These are phyloP conservation scores for Atlantisia rogersi DNA, from an alignment of 2,113 vertebrate genomes.

Conservation along the genomic window DNA sequence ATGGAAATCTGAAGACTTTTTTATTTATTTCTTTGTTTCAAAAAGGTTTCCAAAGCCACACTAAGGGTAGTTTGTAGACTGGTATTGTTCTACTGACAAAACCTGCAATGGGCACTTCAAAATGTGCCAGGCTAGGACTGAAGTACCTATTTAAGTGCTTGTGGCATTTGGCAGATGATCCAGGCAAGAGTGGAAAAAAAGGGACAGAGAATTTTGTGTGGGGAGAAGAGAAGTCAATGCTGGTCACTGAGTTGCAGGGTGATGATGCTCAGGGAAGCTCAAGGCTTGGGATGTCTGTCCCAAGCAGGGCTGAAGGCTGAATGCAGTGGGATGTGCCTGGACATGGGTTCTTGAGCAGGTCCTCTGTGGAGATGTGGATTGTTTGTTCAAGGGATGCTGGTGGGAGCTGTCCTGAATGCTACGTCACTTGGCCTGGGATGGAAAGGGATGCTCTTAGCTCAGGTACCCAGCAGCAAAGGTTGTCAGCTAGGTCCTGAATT, in stretches of 20 bases:
- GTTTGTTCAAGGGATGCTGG: fast-evolving
- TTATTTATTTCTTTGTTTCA: background rate
- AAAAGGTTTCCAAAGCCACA: background rate
- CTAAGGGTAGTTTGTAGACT: background rate
- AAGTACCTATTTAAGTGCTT: background rate
- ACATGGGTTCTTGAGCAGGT: background rate
- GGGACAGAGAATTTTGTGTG: fast-evolving
- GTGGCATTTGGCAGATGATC: background rate
- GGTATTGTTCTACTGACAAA: background rate
- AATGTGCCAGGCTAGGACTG: background rate
- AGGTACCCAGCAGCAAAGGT: background rate
- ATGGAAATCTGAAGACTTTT: background rate
- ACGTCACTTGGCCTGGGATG: background rate
- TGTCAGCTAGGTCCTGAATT: background rate
- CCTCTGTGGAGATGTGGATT: background rate
- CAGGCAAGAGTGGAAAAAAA: background rate
- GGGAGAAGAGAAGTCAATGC: background rate
- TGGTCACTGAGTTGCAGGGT: background rate
- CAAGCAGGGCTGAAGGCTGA: background rate
- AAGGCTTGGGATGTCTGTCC: background rate
- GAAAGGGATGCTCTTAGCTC: background rate
- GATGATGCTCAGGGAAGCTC: background rate
- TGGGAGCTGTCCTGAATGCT: background rate
- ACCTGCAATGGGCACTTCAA: background rate
- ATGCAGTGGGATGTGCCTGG: background rate